These are phyloP conservation scores for Fukomys damarensis DNA, from an alignment of 2,113 vertebrate species.

Conservation along the genomic window DNA sequence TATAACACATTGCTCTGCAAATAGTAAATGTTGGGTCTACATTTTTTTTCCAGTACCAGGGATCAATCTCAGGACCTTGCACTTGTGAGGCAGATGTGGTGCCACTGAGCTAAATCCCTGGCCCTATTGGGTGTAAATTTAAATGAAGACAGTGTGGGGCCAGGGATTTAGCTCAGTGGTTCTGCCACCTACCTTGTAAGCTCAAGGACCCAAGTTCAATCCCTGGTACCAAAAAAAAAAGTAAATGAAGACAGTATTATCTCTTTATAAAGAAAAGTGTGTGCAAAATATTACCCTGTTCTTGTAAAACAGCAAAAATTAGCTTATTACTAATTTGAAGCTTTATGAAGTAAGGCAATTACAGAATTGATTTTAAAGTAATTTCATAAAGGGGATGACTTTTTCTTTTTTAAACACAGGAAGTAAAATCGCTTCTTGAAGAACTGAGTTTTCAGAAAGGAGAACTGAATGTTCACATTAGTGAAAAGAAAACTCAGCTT, in stretches of 20 bases:
- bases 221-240: no score
- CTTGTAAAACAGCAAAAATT: constrained; percentile 37
- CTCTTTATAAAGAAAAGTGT: background rate
- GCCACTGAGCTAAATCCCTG: no score
- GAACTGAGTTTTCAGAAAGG: constrained; percentile 88
- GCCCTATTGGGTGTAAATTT: no score
- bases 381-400: background rate
- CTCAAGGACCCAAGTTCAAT: no score
- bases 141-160: no score
- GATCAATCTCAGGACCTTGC: no score
- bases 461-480: constrained; percentile 88
- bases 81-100: no score
- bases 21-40: background rate
- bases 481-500: constrained; percentile 87
- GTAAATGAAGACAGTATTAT: constrained; percentile 19
- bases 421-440: constrained; percentile 87
- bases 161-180: no score
- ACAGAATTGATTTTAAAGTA: constrained; percentile 50
- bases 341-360: constrained; percentile 42
- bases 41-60: background rate
- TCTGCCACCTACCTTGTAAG: no score
- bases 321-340: constrained; percentile 50
- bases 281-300: constrained; percentile 21
- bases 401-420: constrained; percentile 81
- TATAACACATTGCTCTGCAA: background rate